A percentile compares a stretch with the other conserved stretches of the same genome.
These are phyloP conservation scores for Misgurnus anguillicaudatus DNA, from an alignment of 2,113 vertebrate genomes.

Conservation along the genomic window DNA sequence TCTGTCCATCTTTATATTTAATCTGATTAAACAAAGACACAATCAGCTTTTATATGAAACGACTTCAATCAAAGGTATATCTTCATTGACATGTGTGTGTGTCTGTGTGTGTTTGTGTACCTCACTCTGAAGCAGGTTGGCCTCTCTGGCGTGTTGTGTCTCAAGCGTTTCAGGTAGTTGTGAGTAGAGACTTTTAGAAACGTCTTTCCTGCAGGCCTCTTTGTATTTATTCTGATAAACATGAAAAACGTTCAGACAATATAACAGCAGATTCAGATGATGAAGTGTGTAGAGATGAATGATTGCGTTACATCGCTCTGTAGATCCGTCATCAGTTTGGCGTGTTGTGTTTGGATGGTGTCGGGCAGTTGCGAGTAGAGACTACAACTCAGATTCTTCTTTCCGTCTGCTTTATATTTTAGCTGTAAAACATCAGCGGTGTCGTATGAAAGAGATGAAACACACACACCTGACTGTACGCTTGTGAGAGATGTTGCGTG, in stretches of 20 bases:
- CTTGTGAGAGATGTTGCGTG: neutral
- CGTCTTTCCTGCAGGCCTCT: slow-evolving; percentile 69
- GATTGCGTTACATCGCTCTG: slow-evolving; percentile 48
- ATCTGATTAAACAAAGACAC: slow-evolving; percentile 60
- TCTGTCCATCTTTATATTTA: slow-evolving; percentile 81
- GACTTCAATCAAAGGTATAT: too few relatives aligned
- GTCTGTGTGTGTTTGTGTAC: slow-evolving; percentile 15
- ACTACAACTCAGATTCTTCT: slow-evolving; percentile 41
- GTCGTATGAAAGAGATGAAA: neutral
- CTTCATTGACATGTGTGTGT: slow-evolving; percentile 7
- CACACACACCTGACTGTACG: too few relatives aligned
- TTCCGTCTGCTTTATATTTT: slow-evolving; percentile 51
- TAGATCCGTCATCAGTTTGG: slow-evolving; percentile 36
- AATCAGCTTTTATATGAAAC: neutral
- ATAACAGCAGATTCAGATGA: neutral
- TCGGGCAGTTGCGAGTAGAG: slow-evolving; percentile 52
- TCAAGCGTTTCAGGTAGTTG: slow-evolving; percentile 88
- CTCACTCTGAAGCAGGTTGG: slow-evolving; percentile 61
- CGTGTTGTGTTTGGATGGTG: slow-evolving; percentile 45
- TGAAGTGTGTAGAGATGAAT: too few relatives aligned
- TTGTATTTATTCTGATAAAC: slow-evolving; percentile 24
- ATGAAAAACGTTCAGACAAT: neutral
- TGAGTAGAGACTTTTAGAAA: slow-evolving; percentile 79
- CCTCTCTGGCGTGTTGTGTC: slow-evolving; percentile 84
- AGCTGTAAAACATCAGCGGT: slow-evolving; percentile 34